A percentile compares a stretch with the other conserved stretches of the same genome.
Evolutionary conservation across 1,140 invertebrate genomes (phyloP).

Genomic region (Pissodes strobi): DNA sequence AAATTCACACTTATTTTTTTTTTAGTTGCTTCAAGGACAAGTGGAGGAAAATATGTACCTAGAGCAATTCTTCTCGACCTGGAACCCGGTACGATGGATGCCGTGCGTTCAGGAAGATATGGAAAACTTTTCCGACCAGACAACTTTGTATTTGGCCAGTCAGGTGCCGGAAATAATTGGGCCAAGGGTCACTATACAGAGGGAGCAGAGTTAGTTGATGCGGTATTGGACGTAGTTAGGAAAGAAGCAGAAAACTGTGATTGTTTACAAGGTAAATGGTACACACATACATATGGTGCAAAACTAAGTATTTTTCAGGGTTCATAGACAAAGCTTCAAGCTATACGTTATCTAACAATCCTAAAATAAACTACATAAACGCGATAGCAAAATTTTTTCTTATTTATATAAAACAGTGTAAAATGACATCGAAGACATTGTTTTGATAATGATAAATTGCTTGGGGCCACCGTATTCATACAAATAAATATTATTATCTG

Average conservation of each 20-base stretch:
- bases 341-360: too few species aligned
- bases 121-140: slow-evolving; percentile 84
- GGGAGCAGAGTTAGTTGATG: slow-evolving; percentile 75
- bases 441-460: too few species aligned
- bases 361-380: too few species aligned
- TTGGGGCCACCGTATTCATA: too few species aligned
- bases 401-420: too few species aligned
- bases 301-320: too few species aligned
- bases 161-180: slow-evolving; percentile 84
- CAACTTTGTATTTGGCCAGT: slow-evolving; percentile 86
- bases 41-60: slow-evolving; percentile 83
- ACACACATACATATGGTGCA: slow-evolving; percentile 65
- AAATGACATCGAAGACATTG: too few species aligned
- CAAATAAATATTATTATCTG: too few species aligned
- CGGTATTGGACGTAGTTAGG: slow-evolving; percentile 77
- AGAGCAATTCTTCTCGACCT: slow-evolving; percentile 88
- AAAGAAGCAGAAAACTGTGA: slow-evolving; percentile 77
- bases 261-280: slow-evolving; percentile 69
- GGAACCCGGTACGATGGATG: slow-evolving; percentile 94
- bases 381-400: too few species aligned
- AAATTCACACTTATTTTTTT: not conserved
- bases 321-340: too few species aligned
- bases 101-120: slow-evolving; percentile 84
- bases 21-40: slow-evolving; percentile 23
- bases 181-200: slow-evolving; percentile 92